These are phyloP conservation scores for Pegoplata infirma DNA, from an alignment of 2,888 invertebrate genomes.

Conservation along the genomic window DNA sequence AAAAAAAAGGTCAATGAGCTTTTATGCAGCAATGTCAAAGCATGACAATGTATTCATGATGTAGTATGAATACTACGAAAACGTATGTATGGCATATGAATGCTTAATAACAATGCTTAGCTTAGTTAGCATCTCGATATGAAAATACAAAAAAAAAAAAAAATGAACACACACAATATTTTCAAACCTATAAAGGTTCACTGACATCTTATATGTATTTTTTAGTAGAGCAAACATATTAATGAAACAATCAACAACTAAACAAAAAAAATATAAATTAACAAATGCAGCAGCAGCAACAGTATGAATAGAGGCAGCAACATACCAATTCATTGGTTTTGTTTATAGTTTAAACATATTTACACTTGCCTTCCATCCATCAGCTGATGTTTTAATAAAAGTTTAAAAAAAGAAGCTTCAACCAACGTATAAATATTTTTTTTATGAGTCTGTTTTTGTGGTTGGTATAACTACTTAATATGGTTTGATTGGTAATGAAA, in stretches of 20 bases:
- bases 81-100: constrained; percentile 14
- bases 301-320: not conserved
- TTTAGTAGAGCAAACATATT: constrained; percentile 52
- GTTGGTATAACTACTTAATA: too few relatives aligned
- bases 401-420: not conserved
- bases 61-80: not conserved
- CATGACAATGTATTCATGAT: constrained; percentile 23
- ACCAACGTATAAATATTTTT: not conserved
- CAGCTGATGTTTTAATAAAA: not conserved
- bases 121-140: constrained; percentile 37
- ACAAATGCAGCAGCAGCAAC: constrained; percentile 25
- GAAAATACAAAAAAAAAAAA: not conserved
- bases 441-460: not conserved
- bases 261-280: constrained; percentile 27
- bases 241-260: not conserved
- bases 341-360: not conserved
- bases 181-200: constrained; percentile 42
- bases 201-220: constrained; percentile 48
- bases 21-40: constrained; percentile 57
- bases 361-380: constrained; percentile 9
- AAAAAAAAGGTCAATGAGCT: constrained; percentile 58
- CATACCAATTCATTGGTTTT: not conserved
- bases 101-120: constrained; percentile 21
- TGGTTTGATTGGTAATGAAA: not conserved
- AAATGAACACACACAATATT: constrained; percentile 5